phyloP scores from a whole-genome alignment of 2,888 invertebrate genomes.

The Rotaria socialis region DNA sequence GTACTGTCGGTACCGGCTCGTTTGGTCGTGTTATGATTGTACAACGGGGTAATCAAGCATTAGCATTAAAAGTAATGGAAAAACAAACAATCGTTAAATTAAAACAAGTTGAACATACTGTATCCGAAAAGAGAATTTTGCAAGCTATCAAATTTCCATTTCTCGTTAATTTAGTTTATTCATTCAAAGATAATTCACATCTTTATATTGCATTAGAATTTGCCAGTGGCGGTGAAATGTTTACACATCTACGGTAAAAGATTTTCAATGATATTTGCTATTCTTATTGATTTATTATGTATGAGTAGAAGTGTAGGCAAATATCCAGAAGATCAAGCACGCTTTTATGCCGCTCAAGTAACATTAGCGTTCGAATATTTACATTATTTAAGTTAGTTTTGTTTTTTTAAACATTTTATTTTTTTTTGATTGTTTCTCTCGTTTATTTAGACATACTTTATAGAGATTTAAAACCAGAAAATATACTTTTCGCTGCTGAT shows the following conservation, averaged over 20 bases:
- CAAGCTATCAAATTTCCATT: slow-evolving; percentile 46
- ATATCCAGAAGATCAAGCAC: slow-evolving; percentile 44
- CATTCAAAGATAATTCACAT: slow-evolving; percentile 47
- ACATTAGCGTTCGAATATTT: slow-evolving; percentile 45
- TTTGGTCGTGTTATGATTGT: slow-evolving; percentile 46
- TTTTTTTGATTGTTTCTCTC: not conserved
- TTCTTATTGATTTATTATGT: not conserved
- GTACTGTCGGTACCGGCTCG: slow-evolving; percentile 44
- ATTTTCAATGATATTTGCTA: not conserved
- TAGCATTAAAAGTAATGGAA: slow-evolving; percentile 45
- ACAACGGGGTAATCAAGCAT: slow-evolving; percentile 28
- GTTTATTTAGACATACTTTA: slow-evolving; percentile 51
- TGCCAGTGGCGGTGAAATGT: slow-evolving; percentile 45
- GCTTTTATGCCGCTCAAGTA: slow-evolving; percentile 46
- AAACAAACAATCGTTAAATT: slow-evolving; percentile 46
- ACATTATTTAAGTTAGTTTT: slow-evolving; percentile 38
- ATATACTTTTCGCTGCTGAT: slow-evolving; percentile 41
- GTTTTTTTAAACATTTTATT: not conserved
- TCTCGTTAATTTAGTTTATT: slow-evolving; percentile 43
- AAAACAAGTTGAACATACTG: slow-evolving; percentile 46
- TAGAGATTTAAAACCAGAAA: slow-evolving; percentile 46
- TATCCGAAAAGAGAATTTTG: slow-evolving; percentile 43
- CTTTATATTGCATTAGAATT: slow-evolving; percentile 46
- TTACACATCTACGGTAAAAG: slow-evolving; percentile 43
- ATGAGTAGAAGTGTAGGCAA: slow-evolving; percentile 37